phyloP scores from a whole-genome alignment of 1,140 invertebrate genomes.

The Drosophila sproati region DNA sequence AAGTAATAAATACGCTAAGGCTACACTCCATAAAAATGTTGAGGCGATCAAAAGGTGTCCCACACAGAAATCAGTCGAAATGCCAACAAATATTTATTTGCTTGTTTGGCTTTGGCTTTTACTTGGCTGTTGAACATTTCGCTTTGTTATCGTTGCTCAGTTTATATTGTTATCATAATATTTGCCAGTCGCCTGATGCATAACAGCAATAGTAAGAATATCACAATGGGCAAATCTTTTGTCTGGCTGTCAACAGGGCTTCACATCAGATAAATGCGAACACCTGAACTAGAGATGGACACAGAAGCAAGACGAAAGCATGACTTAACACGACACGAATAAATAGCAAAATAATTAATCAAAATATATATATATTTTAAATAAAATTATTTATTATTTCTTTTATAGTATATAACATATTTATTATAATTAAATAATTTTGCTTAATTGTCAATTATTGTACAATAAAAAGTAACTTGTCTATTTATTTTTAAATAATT shows the following conservation, averaged over 20 bases:
- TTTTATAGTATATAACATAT: too few relatives aligned
- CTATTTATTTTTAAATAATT: too few relatives aligned
- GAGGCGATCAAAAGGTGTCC: conserved; percentile 1
- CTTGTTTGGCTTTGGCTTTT: conserved; percentile 6
- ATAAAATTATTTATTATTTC: too few relatives aligned
- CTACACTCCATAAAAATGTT: conserved; percentile 14
- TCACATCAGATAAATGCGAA: conserved; percentile 42
- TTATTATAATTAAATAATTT: too few relatives aligned
- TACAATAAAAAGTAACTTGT: too few relatives aligned
- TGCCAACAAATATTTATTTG: conserved; percentile 9
- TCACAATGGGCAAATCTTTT: conserved; percentile 14
- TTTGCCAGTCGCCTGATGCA: neutral
- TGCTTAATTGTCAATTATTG: too few relatives aligned
- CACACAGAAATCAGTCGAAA: conserved; percentile 8
- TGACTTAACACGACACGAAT: neutral
- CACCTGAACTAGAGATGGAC: conserved; percentile 25
- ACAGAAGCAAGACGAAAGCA: neutral
- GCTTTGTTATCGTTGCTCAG: neutral
- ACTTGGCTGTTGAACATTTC: conserved; percentile 17
- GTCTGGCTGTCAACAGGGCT: conserved; percentile 21
- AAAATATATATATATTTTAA: too few relatives aligned
- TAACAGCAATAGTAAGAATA: conserved; percentile 14
- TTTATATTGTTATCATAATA: conserved; percentile 25
- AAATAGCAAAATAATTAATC: neutral
- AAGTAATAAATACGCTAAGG: conserved; percentile 18